A percentile compares a stretch with the other conserved stretches of the same genome.
Conservation (phyloP, 2,113 vertebrate genomes). For the Chloropsis cyanopogon region DNA sequence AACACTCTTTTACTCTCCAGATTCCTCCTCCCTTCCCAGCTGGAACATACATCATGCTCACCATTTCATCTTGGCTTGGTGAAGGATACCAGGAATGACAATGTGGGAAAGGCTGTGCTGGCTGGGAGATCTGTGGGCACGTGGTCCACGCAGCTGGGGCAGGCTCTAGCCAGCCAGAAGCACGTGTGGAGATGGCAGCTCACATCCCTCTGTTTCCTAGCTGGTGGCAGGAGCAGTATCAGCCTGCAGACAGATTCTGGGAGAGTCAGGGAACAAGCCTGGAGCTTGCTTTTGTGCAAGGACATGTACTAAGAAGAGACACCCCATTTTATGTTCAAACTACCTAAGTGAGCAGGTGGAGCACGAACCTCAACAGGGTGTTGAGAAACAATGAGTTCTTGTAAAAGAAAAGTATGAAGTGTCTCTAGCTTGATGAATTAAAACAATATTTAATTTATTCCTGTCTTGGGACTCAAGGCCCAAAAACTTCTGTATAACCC, state of each 20-base stretch:
- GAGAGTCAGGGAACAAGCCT: neutral
- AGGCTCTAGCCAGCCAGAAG: neutral
- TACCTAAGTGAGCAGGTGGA: neutral
- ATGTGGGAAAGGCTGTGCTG: neutral
- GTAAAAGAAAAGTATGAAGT: neutral
- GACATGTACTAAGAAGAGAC: neutral
- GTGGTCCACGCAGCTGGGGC: fast-evolving
- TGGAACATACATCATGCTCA: neutral
- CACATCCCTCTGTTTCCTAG: neutral
- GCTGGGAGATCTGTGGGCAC: fast-evolving
- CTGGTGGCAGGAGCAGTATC: neutral
- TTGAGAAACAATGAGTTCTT: neutral
- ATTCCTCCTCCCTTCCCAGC: neutral
- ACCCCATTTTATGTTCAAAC: fast-evolving
- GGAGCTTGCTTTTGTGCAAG: neutral
- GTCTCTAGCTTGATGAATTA: neutral
- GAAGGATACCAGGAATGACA: fast-evolving
- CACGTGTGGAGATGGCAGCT: neutral
- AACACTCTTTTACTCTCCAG: neutral
- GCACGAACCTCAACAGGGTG: fast-evolving
- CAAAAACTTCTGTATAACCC: neutral
- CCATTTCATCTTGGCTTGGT: neutral
- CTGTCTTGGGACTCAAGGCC: neutral
- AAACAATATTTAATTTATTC: neutral
- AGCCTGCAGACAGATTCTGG: neutral